A percentile compares a stretch with the other conserved stretches of the same genome.
Evolutionary conservation across 2,797 vertebrate species (phyloP).

Genomic region (Urophycis tenuis): DNA sequence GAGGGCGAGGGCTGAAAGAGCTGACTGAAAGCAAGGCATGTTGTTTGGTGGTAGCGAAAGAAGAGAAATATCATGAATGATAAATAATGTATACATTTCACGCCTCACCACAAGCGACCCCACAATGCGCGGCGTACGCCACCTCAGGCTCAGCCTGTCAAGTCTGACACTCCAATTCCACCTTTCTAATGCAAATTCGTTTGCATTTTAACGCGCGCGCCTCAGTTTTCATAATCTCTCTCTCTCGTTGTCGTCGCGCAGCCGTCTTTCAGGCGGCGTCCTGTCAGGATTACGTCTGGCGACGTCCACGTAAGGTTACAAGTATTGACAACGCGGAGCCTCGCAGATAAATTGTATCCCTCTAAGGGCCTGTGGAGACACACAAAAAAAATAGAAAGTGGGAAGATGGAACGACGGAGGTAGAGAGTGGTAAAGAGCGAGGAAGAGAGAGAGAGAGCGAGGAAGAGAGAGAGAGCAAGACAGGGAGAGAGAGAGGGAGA

Average conservation of each 20-base stretch:
- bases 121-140: conserved; percentile 42
- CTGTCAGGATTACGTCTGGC: conserved; percentile 12
- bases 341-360: conserved; percentile 34
- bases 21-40: neutral
- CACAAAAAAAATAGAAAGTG: neutral
- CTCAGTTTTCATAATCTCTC: conserved; percentile 19
- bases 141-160: conserved; percentile 55
- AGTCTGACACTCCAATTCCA: conserved; percentile 28
- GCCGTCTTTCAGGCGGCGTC: neutral
- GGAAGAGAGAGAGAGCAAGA: conserved; percentile 34
- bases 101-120: conserved; percentile 2
- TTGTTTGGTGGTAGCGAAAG: neutral
- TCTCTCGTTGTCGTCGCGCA: no score
- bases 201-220: conserved; percentile 39
- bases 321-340: conserved; percentile 33
- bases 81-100: neutral
- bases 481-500: conserved; percentile 54
- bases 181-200: conserved; percentile 45
- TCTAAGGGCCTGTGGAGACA: neutral
- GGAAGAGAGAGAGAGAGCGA: conserved; percentile 14
- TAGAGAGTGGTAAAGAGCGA: neutral
- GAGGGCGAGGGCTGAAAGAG: neutral
- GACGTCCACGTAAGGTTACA: neutral
- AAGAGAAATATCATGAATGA: neutral
- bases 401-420: neutral